Evolutionary conservation across 2,797 vertebrate genomes (phyloP).

Genomic region (Astyanax mexicanus): DNA sequence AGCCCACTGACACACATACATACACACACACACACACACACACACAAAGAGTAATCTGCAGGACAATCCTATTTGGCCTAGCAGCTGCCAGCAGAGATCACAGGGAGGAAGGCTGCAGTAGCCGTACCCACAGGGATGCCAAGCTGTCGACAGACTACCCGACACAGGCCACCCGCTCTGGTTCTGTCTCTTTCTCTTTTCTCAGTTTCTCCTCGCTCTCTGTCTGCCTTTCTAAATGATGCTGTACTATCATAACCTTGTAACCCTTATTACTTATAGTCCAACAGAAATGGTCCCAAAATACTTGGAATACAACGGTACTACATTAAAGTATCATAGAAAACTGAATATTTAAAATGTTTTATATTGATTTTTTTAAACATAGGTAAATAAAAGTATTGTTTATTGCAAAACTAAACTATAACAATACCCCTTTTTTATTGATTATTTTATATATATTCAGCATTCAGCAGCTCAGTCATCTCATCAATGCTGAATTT

Average conservation of each 20-base stretch:
- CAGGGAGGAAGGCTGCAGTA: constrained; percentile 66
- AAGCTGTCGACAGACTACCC: constrained; percentile 80
- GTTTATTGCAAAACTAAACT: too few relatives aligned
- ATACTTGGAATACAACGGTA: too few relatives aligned
- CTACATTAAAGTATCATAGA: too few relatives aligned
- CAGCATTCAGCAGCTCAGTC: too few relatives aligned
- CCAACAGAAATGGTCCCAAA: too few relatives aligned
- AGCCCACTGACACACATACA: constrained; percentile 38
- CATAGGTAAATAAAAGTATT: too few relatives aligned
- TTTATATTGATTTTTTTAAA: too few relatives aligned
- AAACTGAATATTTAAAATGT: too few relatives aligned
- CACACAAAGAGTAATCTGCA: constrained; percentile 71
- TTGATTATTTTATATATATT: too few relatives aligned
- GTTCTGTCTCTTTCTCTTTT: constrained; percentile 32
- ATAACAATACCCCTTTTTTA: too few relatives aligned
- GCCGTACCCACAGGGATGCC: constrained; percentile 77
- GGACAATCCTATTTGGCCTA: constrained; percentile 84
- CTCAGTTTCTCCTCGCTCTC: constrained; percentile 14
- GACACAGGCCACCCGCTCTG: constrained; percentile 49
- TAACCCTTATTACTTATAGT: too few relatives aligned
- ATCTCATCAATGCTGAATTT: too few relatives aligned
- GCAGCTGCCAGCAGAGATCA: constrained; percentile 81
- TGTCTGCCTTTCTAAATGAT: constrained; percentile 32
- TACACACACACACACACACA: constrained; percentile 67
- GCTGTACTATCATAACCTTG: constrained; percentile 28